phyloP scores from a whole-genome alignment of 1,140 invertebrate genomes.

The Ruditapes philippinarum region DNA sequence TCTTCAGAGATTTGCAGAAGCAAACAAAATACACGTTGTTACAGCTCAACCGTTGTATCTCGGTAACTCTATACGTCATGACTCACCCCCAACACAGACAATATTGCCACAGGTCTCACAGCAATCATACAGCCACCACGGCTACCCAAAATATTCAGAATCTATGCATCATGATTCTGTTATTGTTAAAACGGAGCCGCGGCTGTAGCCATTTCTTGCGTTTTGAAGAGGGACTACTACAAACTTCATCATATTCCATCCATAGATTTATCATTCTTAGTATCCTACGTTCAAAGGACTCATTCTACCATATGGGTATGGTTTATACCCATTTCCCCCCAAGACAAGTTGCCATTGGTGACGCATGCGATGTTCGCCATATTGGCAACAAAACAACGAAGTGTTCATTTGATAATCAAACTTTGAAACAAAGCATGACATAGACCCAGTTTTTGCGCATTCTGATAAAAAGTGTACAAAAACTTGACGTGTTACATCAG shows the following conservation, averaged over 20 bases:
- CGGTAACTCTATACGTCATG: conserved; percentile 58
- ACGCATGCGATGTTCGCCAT: neutral
- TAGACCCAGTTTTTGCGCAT: neutral
- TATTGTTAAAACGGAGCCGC: conserved; percentile 79
- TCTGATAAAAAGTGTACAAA: neutral
- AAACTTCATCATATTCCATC: conserved; percentile 58
- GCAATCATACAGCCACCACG: conserved; percentile 33
- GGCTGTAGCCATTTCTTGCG: conserved; percentile 53
- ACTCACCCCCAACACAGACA: conserved; percentile 65
- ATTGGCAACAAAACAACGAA: conserved; percentile 47
- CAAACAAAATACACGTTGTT: conserved; percentile 81
- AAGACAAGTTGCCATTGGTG: conserved; percentile 31
- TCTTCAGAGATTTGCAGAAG: conserved; percentile 82
- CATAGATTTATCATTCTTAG: conserved; percentile 49
- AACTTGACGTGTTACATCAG: neutral
- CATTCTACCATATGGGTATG: neutral
- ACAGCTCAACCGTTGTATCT: conserved; percentile 70
- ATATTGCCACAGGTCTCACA: conserved; percentile 59
- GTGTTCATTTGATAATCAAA: conserved; percentile 68
- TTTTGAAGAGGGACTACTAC: neutral
- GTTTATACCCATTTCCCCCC: neutral
- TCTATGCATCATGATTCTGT: conserved; percentile 74
- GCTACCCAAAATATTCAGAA: conserved; percentile 59
- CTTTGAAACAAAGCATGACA: neutral
- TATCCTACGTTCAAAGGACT: neutral